Evolutionary conservation across 2,888 invertebrate genomes (phyloP), one percentile per base, ranked within the genome.

Genomic region (Synanthedon andrenaeformis): DNA sequence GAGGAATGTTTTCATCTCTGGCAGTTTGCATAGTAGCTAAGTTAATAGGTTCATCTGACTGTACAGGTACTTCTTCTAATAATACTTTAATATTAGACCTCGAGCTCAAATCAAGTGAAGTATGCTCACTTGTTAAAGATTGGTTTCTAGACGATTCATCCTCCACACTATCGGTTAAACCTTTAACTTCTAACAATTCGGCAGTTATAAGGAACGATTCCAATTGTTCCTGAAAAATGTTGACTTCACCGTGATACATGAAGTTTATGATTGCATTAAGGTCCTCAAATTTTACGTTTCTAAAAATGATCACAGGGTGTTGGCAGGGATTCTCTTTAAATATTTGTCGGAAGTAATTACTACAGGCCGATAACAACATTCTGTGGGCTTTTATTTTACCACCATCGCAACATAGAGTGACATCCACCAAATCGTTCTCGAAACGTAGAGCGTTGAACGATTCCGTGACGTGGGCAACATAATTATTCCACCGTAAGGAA

Each of bases 401-500:
- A 58, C 95, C 95, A 76, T 95, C 95, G 72, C 94, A 95, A 75
- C 94, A 93, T 59, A 96, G 83, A 57, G 95, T 96, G 53, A 95
- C 95, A 87, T 96, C 96, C 53, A 94, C 94, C 59, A 95, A 90
- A 82, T 90, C 92, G 77, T 91, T 90, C 66, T 90, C 90, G 61
- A 89, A 88, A 54, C 90, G 90, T 60, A 95, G 88, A 60, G 91
- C 90, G 76, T 94, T 94, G 70, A 96, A 92, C 50, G 94, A 94
- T 76, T 92, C 92, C 59, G 93, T 93, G 69, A 96, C 92, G 78
- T 93, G 93, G 68, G 90, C 90, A 72, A 93, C 90, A 76, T 95
- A 94, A 82, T 95, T 94, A 78, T 94, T 95, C 96, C 96, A 96
- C 62, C 94, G 92, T 63, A 96, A 86, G 60, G 94, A 94, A 82